These are phyloP conservation scores for Congeria kusceri DNA, from an alignment of 2,888 invertebrate genomes.

Conservation along the genomic window DNA sequence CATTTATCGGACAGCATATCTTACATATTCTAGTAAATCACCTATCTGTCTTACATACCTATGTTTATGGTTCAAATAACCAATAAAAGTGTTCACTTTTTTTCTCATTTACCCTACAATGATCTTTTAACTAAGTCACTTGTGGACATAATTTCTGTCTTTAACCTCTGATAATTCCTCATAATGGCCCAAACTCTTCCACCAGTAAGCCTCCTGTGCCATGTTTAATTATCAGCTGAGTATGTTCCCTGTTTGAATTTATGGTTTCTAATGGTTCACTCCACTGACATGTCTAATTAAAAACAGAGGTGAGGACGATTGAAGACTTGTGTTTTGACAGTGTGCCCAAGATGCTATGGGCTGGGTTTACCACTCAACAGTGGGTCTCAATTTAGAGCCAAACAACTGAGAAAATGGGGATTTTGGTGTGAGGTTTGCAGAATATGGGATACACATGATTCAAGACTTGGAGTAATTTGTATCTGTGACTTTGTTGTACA, in stretches of 20 bases:
- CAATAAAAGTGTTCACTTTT: too few relatives aligned
- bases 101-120: neutral
- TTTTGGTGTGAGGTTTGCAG: neutral
- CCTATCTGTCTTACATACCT: too few relatives aligned
- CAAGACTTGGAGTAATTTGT: too few relatives aligned
- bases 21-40: too few relatives aligned
- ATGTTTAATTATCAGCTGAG: conserved; percentile 55
- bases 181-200: conserved; percentile 51
- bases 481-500: too few relatives aligned
- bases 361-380: neutral
- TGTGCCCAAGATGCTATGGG: conserved; percentile 51
- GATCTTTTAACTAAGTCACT: conserved; percentile 42
- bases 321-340: conserved; percentile 49
- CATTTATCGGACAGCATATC: too few relatives aligned
- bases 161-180: conserved; percentile 23
- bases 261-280: conserved; percentile 61
- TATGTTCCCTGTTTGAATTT: conserved; percentile 62
- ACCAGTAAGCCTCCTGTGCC: conserved; percentile 36
- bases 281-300: conserved; percentile 64
- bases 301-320: conserved; percentile 60
- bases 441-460: too few relatives aligned
- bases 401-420: neutral
- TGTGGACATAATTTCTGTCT: conserved; percentile 52
- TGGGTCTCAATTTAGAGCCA: conserved; percentile 8
- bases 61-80: too few relatives aligned